These are phyloP conservation scores for Thereva nobilitata DNA, from an alignment of 2,888 invertebrate genomes.

Conservation along the genomic window DNA sequence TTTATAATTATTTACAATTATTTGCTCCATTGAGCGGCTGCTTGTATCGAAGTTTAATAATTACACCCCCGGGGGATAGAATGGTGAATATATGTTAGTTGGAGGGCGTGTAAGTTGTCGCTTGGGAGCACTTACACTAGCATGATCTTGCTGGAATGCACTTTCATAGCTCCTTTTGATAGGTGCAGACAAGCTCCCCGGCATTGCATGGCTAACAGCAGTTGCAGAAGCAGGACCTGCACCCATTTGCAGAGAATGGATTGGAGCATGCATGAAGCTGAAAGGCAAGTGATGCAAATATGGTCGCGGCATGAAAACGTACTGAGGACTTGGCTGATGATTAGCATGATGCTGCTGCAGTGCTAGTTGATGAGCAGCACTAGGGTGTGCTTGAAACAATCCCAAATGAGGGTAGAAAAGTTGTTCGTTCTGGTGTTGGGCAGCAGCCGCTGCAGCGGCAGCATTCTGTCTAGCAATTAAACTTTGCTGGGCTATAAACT, in stretches of 20 bases:
- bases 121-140: constrained; percentile 52
- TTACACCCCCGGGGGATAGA: constrained; percentile 41
- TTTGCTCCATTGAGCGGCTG: background rate
- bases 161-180: constrained; percentile 74
- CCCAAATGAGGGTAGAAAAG: constrained; percentile 47
- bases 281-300: constrained; percentile 36
- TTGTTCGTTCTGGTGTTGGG: constrained; percentile 47
- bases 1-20: constrained; percentile 5
- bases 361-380: constrained; percentile 47
- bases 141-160: constrained; percentile 65
- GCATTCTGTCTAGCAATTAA: constrained; percentile 70
- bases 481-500: constrained; percentile 71
- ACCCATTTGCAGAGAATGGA: constrained; percentile 11
- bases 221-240: constrained; percentile 22
- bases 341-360: constrained; percentile 44
- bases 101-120: constrained; percentile 52
- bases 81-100: constrained; percentile 41
- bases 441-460: constrained; percentile 61
- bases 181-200: constrained; percentile 47
- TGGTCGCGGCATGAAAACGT: constrained; percentile 42
- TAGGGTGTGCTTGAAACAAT: constrained; percentile 45
- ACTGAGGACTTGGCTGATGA: constrained; percentile 50
- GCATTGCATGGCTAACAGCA: constrained; percentile 27
- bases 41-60: background rate
- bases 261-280: constrained; percentile 37